Percentiles rank a stretch among this genome's conserved stretches.
Conservation (phyloP, 2,797 vertebrate species). For the Acipenser ruthenus region DNA sequence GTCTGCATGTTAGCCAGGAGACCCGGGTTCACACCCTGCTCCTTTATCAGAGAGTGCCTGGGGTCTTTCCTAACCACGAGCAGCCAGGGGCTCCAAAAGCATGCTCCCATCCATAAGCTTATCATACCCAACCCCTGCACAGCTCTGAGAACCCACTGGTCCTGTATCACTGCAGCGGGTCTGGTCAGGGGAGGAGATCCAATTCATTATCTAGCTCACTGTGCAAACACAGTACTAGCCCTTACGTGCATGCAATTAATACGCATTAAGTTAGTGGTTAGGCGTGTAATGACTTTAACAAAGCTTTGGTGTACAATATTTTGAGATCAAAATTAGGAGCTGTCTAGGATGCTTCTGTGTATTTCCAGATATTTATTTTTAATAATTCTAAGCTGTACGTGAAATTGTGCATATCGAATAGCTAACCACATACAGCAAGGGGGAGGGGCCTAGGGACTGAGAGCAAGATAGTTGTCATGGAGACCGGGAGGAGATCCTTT, state of each 20-base stretch:
- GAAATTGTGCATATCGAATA: conserved; percentile 22
- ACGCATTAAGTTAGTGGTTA: not conserved
- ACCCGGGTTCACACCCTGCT: not conserved
- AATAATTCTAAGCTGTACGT: not conserved
- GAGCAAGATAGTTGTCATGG: not conserved
- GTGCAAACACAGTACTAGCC: conserved; percentile 13
- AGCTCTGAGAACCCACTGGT: not conserved
- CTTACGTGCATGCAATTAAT: conserved; percentile 21
- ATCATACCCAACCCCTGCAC: not conserved
- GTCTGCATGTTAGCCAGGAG: not conserved
- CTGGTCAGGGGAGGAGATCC: not conserved
- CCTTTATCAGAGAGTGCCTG: conserved; percentile 7
- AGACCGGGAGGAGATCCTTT: not conserved
- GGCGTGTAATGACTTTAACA: not conserved
- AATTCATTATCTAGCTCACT: conserved; percentile 1
- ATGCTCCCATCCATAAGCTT: not conserved
- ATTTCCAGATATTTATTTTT: conserved; percentile 13
- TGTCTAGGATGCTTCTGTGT: not conserved
- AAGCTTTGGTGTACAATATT: conserved; percentile 11
- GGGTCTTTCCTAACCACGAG: not conserved
- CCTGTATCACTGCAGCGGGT: conserved; percentile 2
- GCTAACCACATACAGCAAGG: conserved; percentile 43
- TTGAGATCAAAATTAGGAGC: not conserved
- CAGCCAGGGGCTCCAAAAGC: not conserved
- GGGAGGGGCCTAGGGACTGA: conserved; percentile 6